Evolutionary conservation across 2,113 vertebrate species (phyloP).

Genomic region (Lophotis ruficrista): DNA sequence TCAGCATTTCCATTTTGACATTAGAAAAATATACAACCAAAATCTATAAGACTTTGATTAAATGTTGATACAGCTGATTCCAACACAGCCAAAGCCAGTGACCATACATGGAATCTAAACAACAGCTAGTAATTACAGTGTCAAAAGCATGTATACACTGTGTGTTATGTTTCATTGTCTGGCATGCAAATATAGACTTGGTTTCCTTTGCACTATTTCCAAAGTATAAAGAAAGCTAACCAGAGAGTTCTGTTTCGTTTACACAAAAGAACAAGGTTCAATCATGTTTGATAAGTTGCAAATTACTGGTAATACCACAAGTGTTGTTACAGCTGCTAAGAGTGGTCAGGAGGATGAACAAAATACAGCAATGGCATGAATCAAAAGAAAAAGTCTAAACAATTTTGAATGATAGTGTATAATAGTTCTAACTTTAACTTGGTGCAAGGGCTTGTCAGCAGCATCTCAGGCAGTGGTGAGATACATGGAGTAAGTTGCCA

Average conservation of each 20-base stretch:
- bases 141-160: constrained; percentile 87
- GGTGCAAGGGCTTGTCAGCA: constrained; percentile 55
- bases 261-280: constrained; percentile 88
- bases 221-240: constrained; percentile 86
- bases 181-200: constrained; percentile 85
- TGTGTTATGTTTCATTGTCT: constrained; percentile 89
- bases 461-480: constrained; percentile 57
- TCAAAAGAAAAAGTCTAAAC: constrained; percentile 85
- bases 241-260: constrained; percentile 84
- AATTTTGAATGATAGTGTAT: constrained; percentile 82
- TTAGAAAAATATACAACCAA: constrained; percentile 86
- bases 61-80: constrained; percentile 92
- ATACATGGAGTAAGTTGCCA: constrained; percentile 22
- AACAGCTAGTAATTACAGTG: constrained; percentile 86
- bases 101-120: constrained; percentile 87
- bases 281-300: constrained; percentile 91
- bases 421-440: constrained; percentile 79
- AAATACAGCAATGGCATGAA: constrained; percentile 83
- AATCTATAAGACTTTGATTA: constrained; percentile 89
- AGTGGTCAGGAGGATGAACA: constrained; percentile 83
- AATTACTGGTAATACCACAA: constrained; percentile 87
- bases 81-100: constrained; percentile 82
- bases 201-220: constrained; percentile 84
- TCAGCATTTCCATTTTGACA: constrained; percentile 82
- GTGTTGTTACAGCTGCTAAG: constrained; percentile 89